These are phyloP conservation scores for Leuctra nigra DNA, from an alignment of 2,888 invertebrate species.

Conservation along the genomic window DNA sequence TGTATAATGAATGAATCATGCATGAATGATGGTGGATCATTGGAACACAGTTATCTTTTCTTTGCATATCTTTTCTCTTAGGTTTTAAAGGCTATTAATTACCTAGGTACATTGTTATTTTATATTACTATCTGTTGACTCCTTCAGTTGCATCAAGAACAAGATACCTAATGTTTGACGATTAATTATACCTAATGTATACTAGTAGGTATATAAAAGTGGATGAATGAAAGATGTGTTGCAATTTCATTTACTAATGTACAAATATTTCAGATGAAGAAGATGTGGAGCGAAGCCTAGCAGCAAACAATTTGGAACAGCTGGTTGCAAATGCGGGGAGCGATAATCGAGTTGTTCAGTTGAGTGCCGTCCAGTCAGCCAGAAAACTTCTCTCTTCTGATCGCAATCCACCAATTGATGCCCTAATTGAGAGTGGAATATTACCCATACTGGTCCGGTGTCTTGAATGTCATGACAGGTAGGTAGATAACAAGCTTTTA, in stretches of 20 bases:
- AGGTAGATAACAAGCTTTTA: too few species aligned
- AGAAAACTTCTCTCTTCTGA: conserved; percentile 95
- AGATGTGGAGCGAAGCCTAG: conserved; percentile 61
- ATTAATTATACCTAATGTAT: too few species aligned
- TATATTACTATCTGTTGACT: too few species aligned
- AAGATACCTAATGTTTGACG: too few species aligned
- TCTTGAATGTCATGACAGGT: conserved; percentile 73
- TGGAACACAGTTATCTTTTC: too few species aligned
- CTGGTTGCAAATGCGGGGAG: conserved; percentile 83
- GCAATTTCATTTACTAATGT: conserved; percentile 18
- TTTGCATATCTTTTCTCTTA: too few species aligned
- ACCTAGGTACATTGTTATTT: too few species aligned
- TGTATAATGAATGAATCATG: too few species aligned
- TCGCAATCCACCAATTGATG: conserved; percentile 97
- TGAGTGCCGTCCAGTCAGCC: conserved; percentile 89
- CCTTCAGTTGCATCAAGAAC: too few species aligned
- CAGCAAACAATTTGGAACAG: conserved; percentile 67
- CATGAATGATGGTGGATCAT: too few species aligned
- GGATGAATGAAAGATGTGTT: background rate
- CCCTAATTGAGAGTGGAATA: conserved; percentile 88
- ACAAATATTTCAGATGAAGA: conserved; percentile 61
- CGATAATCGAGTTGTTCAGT: conserved; percentile 72
- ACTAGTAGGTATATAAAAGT: too few species aligned
- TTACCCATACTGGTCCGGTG: conserved; percentile 90
- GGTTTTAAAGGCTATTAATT: too few species aligned